These are phyloP conservation scores for Andrena cerasifolii DNA, from an alignment of 1,140 invertebrate genomes.

Conservation along the genomic window DNA sequence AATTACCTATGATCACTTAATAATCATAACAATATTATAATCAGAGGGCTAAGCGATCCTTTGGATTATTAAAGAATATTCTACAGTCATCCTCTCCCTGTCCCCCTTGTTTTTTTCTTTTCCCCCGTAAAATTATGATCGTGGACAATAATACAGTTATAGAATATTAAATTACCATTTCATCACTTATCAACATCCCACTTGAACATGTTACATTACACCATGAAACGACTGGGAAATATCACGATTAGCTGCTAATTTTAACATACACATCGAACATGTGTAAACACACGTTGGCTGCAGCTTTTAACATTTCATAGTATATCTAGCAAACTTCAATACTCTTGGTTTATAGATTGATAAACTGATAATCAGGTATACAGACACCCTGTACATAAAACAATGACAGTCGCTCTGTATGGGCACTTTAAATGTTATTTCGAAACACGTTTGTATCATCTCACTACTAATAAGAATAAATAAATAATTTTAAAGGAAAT, in stretches of 20 bases:
- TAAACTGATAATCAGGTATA: conserved; percentile 57
- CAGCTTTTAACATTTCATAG: conserved; percentile 41
- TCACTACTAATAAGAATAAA: conserved; percentile 34
- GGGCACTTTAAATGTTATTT: conserved; percentile 53
- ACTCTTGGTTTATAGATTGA: conserved; percentile 44
- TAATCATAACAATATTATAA: conserved; percentile 64
- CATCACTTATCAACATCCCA: conserved; percentile 37
- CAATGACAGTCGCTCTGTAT: conserved; percentile 35
- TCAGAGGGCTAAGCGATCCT: conserved; percentile 54
- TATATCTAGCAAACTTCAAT: conserved; percentile 38
- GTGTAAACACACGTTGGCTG: conserved; percentile 38
- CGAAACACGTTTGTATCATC: conserved; percentile 48
- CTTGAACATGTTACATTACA: conserved; percentile 30
- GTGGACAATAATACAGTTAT: conserved; percentile 38
- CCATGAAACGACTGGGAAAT: conserved; percentile 23
- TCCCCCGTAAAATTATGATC: conserved; percentile 34
- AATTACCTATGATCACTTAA: conserved; percentile 59
- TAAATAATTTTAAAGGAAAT: conserved; percentile 39
- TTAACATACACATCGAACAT: conserved; percentile 45
- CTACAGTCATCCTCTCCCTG: conserved; percentile 48
- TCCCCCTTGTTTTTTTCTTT: conserved; percentile 34
- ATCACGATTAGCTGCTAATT: conserved; percentile 48
- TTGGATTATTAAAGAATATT: conserved; percentile 62
- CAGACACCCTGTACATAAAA: conserved; percentile 44
- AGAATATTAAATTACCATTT: conserved; percentile 51